phyloP scores from a whole-genome alignment of 2,888 invertebrate genomes.

The Hyles lineata region DNA sequence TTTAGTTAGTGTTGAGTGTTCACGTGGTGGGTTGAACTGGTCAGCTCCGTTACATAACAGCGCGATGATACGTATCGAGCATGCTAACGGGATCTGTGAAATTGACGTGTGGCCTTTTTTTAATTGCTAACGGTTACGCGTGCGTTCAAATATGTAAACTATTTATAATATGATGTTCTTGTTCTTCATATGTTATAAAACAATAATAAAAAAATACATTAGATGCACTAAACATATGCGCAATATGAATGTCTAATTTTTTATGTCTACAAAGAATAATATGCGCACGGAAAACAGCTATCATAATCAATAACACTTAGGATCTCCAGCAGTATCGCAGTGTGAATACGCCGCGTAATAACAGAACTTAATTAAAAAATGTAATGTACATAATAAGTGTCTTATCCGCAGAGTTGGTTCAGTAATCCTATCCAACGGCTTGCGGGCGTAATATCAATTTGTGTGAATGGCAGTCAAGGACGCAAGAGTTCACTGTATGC shows the following conservation, averaged over 20 bases:
- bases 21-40: not conserved
- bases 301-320: not conserved
- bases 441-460: slow-evolving; percentile 27
- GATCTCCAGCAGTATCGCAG: not conserved
- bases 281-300: not conserved
- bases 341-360: not conserved
- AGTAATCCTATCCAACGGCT: slow-evolving; percentile 15
- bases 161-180: not conserved
- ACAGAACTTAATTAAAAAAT: not conserved
- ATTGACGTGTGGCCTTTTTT: not conserved
- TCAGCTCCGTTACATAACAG: slow-evolving; percentile 13
- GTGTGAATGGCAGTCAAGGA: slow-evolving; percentile 44
- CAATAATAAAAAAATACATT: not conserved
- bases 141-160: not conserved
- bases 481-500: slow-evolving; percentile 37
- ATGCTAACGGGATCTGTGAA: not conserved
- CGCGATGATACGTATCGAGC: slow-evolving; percentile 4
- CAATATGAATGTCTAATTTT: too few species aligned
- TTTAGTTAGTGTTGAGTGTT: not conserved
- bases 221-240: not conserved
- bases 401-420: not conserved
- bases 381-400: not conserved
- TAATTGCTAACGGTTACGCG: not conserved
- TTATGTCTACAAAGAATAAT: not conserved
- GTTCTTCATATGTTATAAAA: not conserved